Conservation (phyloP, 2,113 vertebrate species). For the Sciurus niger region DNA sequence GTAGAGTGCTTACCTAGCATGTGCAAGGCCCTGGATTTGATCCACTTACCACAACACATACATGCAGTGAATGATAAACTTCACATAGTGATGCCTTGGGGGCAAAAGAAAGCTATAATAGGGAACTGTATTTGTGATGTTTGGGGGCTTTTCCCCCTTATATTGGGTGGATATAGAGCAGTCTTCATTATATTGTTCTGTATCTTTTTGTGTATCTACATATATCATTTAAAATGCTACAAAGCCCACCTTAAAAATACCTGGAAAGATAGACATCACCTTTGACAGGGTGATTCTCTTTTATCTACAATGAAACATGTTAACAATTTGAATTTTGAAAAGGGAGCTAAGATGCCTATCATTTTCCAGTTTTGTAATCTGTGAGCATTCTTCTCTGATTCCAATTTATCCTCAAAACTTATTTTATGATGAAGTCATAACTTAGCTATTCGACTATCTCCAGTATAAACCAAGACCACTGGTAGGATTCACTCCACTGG, state of each 20-base stretch:
- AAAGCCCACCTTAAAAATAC: conserved; percentile 5
- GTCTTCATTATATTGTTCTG: background rate
- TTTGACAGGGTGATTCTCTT: background rate
- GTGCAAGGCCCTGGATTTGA: no score
- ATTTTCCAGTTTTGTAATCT: conserved; percentile 5
- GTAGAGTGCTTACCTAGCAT: background rate
- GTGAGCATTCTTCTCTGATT: background rate
- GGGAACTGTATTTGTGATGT: no score
- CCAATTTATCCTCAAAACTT: background rate
- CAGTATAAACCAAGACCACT: background rate
- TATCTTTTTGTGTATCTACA: background rate
- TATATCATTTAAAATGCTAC: conserved; percentile 29
- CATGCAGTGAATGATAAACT: no score
- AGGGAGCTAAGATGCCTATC: background rate
- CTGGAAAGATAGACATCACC: background rate
- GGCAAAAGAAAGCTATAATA: no score
- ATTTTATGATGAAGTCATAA: background rate
- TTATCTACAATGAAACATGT: conserved; percentile 11
- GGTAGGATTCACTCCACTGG: background rate
- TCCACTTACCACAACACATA: no score
- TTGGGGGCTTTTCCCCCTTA: background rate
- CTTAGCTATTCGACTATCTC: background rate
- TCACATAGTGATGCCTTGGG: no score
- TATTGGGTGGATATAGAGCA: background rate
- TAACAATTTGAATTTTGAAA: background rate